Evolutionary conservation across 1,140 invertebrate genomes (phyloP), one percentile per base, ranked within the genome.

Genomic region (Melipona quadrifasciata): DNA sequence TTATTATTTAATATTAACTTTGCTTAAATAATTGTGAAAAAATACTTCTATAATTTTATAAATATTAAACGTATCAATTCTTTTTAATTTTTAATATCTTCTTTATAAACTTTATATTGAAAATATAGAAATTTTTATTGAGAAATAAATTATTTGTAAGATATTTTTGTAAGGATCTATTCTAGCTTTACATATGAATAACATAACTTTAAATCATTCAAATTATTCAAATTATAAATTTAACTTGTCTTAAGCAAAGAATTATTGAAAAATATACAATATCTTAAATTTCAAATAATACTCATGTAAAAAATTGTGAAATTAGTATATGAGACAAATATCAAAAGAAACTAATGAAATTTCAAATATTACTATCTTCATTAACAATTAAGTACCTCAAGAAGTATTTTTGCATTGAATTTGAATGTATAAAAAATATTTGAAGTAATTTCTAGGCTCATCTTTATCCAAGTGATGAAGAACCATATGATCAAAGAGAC

Each of bases 391-490:
- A 31, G 31, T 11, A 79, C 17, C 55, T 16, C 77, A 76, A 86
- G 86, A 87, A 87, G 75, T 86, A 86, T 85, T 82, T 85, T 90
- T 90, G n/a, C 57, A 84, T 73, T 80, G 57, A 80, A 73, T 73
- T 73, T 55, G 17, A 55, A 27, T 74, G 47, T 71, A 71, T 77
- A 64, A 80, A 74, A 73, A 86, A 81, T 70, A 84, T 76, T 84
- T 79, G 57, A 86, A 85, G 64, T 89, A 55, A 83, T 91, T 94
- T 94, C 88, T 92, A 94, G 93, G 91, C 88, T 70, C 80, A 88
- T 71, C 87, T 90, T n/a, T 92, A 92, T 87, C 58, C 90, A 89
- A 86, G 81, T 68, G 84, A 91, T 16, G 79, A 89, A 78, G 81
- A 91, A 31, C 82, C 90, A 79, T 84, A 89, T 57, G 92, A 92